phyloP scores from a whole-genome alignment of 1,140 invertebrate genomes.

The Trichonephila inaurata region DNA sequence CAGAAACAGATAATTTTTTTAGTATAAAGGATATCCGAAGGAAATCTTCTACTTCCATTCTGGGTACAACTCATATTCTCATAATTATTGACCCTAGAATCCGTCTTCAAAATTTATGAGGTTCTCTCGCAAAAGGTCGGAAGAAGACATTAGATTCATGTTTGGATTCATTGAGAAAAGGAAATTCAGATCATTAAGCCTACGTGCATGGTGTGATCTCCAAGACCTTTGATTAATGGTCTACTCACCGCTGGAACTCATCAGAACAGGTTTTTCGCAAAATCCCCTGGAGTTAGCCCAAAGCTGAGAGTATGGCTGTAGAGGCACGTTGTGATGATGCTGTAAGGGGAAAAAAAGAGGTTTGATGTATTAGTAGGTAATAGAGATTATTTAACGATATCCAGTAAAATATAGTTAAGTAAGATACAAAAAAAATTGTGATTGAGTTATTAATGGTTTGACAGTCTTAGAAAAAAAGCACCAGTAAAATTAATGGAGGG shows the following conservation, averaged over 20 bases:
- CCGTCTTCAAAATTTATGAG: constrained; percentile 31
- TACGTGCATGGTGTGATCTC: constrained; percentile 3
- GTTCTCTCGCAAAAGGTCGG: not conserved
- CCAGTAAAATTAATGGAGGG: no score
- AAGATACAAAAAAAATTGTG: not conserved
- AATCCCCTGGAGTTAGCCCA: constrained; percentile 73
- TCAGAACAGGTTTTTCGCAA: constrained; percentile 58
- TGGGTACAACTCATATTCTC: not conserved
- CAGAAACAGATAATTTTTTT: no score
- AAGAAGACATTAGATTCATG: constrained; percentile 7
- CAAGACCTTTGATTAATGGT: constrained; percentile 55
- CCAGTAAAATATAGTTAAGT: not conserved
- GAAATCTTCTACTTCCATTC: no score
- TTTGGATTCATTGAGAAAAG: constrained; percentile 36
- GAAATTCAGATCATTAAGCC: constrained; percentile 56
- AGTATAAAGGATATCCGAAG: no score
- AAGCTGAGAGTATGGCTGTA: constrained; percentile 72
- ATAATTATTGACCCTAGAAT: not conserved
- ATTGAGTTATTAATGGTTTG: not conserved
- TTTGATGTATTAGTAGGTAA: not conserved
- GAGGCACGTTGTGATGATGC: constrained; percentile 71
- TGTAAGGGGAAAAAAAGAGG: not conserved
- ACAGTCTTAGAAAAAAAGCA: no score
- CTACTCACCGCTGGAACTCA: constrained; percentile 65
- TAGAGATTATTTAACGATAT: constrained; percentile 15